Conservation (phyloP, 1,140 invertebrate species). For the Brachionus manjavacas region DNA sequence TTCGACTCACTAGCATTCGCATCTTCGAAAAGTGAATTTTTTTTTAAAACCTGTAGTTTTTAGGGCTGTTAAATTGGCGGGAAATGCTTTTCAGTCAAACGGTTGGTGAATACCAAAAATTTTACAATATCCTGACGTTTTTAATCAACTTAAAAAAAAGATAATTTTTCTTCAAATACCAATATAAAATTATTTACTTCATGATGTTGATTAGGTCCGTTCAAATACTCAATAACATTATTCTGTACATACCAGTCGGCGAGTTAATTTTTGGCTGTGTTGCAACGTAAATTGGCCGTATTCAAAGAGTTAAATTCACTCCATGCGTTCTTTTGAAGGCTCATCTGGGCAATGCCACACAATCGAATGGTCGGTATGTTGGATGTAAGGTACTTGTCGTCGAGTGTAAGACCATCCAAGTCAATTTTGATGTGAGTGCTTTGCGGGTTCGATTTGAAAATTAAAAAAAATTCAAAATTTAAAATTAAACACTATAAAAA, state of each 20-base stretch:
- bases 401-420: constrained; percentile 77
- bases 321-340: constrained; percentile 51
- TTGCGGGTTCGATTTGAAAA: no score
- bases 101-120: constrained; percentile 81
- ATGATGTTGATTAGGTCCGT: constrained; percentile 89
- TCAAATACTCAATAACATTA: constrained; percentile 86
- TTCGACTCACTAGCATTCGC: no score
- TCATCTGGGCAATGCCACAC: constrained; percentile 85
- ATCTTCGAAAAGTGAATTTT: no score
- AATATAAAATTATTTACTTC: constrained; percentile 66
- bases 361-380: constrained; percentile 85
- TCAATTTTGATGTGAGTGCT: constrained; percentile 63
- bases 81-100: constrained; percentile 81
- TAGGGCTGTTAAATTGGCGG: no score
- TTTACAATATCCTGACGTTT: constrained; percentile 83
- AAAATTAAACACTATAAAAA: no score
- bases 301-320: constrained; percentile 14
- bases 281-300: constrained; percentile 39
- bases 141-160: constrained; percentile 76
- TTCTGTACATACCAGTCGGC: constrained; percentile 81
- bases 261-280: constrained; percentile 68
- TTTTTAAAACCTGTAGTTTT: no score
- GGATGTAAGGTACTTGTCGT: constrained; percentile 84
- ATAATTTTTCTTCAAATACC: no score
- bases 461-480: no score